Evolutionary conservation across 2,797 vertebrate genomes (phyloP).

Genomic region (Euthynnus affinis): DNA sequence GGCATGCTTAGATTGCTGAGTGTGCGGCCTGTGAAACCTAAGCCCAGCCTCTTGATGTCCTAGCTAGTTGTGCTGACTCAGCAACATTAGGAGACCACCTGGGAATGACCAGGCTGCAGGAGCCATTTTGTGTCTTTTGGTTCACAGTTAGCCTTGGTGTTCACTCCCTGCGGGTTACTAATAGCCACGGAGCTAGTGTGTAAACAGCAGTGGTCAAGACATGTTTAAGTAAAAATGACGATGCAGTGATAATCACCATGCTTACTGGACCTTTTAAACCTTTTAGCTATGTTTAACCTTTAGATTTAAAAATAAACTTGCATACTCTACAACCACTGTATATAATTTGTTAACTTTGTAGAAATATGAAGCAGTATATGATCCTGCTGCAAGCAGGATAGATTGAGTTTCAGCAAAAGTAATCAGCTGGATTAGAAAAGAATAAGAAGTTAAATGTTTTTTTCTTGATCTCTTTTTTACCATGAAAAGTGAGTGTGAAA

Average conservation of each 20-base stretch:
- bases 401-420: neutral
- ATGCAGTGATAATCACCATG: constrained; percentile 1
- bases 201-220: constrained; percentile 33
- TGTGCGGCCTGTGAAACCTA: constrained; percentile 70
- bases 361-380: too few relatives aligned
- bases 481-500: neutral
- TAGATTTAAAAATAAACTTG: constrained; percentile 12
- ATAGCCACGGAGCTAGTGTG: constrained; percentile 30
- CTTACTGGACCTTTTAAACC: constrained; percentile 21
- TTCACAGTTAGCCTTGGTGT: constrained; percentile 45
- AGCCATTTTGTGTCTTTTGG: constrained; percentile 64
- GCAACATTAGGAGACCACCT: constrained; percentile 77
- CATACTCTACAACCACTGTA: neutral
- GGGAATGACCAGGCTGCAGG: constrained; percentile 65
- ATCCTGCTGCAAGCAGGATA: too few relatives aligned
- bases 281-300: neutral
- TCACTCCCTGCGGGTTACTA: constrained; percentile 45
- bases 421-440: neutral
- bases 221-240: constrained; percentile 29
- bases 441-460: too few relatives aligned
- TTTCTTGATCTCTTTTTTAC: too few relatives aligned
- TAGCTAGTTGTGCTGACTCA: constrained; percentile 73
- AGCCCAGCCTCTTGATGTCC: constrained; percentile 67
- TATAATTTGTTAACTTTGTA: neutral
- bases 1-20: constrained; percentile 74